Conservation (phyloP, 2,797 vertebrate genomes). For the Neosilurus hyrtlii region DNA sequence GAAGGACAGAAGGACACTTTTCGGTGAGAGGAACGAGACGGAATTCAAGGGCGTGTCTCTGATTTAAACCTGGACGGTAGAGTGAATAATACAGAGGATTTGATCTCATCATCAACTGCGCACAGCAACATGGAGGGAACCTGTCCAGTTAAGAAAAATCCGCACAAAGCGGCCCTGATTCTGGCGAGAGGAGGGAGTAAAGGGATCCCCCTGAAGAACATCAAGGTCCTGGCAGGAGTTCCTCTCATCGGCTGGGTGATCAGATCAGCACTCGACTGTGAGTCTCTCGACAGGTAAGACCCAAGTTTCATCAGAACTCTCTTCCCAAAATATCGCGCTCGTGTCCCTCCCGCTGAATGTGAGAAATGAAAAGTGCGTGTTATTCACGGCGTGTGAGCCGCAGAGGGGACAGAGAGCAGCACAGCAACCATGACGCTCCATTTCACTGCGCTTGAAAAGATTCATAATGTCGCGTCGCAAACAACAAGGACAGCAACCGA, state of each 20-base stretch:
- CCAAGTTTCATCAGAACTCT: neutral
- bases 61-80: no score
- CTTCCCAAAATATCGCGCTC: neutral
- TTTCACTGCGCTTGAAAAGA: no score
- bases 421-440: no score
- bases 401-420: no score
- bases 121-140: neutral
- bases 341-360: neutral
- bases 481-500: no score
- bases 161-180: neutral
- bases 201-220: slow-evolving; percentile 91
- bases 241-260: slow-evolving; percentile 91
- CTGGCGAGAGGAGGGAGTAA: slow-evolving; percentile 81
- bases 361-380: neutral
- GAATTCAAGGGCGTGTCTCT: neutral
- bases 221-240: slow-evolving; percentile 83
- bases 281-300: slow-evolving; percentile 29
- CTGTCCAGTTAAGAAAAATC: neutral
- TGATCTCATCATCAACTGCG: neutral
- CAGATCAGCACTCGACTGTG: slow-evolving; percentile 78
- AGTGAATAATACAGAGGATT: no score
- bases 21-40: neutral
- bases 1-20: no score
- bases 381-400: neutral
- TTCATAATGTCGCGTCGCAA: no score